Evolutionary conservation across 2,113 vertebrate species (phyloP).

Genomic region (Mustela nigripes): DNA sequence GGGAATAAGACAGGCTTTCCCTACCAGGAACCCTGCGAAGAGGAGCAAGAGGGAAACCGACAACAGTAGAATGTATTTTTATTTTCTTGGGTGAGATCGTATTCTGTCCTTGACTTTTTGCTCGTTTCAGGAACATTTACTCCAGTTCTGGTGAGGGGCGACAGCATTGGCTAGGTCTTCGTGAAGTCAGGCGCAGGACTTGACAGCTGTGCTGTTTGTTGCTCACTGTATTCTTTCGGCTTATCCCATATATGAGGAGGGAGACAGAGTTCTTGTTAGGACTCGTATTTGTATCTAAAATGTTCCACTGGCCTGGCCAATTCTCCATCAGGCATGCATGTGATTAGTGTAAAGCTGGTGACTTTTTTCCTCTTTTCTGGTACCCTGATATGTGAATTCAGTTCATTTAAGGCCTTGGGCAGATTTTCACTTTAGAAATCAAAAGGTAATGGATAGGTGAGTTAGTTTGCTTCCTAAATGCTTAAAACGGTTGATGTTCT

Average conservation of each 20-base stretch:
- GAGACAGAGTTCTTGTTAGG: background rate
- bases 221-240: background rate
- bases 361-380: background rate
- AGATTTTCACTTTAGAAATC: background rate
- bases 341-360: background rate
- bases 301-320: background rate
- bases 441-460: background rate
- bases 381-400: background rate
- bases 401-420: background rate
- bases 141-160: background rate
- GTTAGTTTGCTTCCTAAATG: background rate
- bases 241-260: background rate
- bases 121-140: background rate
- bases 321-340: background rate
- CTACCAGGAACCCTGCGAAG: background rate
- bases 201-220: background rate
- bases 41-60: background rate
- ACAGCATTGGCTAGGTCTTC: background rate
- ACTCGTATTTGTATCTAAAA: background rate
- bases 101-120: background rate
- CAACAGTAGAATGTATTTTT: background rate
- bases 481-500: background rate
- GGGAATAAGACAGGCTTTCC: background rate
- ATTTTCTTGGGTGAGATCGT: background rate
- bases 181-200: background rate